Evolutionary conservation across 2,888 invertebrate genomes (phyloP), one percentile per base, ranked within the genome.

Genomic region (Melanotus villosus): DNA sequence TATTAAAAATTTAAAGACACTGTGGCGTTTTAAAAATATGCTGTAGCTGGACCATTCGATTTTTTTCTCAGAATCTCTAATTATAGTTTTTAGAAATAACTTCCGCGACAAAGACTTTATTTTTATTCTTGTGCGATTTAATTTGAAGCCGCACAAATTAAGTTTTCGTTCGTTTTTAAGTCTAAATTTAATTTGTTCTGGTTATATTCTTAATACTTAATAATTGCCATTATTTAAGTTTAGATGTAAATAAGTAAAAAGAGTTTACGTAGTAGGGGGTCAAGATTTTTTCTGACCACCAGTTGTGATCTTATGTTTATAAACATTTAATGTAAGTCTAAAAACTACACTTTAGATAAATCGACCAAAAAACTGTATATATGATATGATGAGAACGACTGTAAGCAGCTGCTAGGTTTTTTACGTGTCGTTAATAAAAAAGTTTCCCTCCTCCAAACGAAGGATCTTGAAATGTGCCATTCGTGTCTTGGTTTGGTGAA

Each of bases 341-440:
- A 72, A 70, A 73, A 73, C 54, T 72, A 67, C 72, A 65, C 71
- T 72, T n/a, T 70, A 72, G 71, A 41, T 63, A 52, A 54, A 65
- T 66, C 64, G 63, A 65, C 63, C 65, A 71, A 81, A 81, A 81
- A 80, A 80, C 68, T 77, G 76, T 74, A 80, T 78, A 82, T 80
- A 77, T 80, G 82, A 82, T 81, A 82, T 78, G 79, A 80, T 82
- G 82, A 80, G 82, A 82, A 82, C 79, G 77, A 75, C 76, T 78
- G 73, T 70, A 68, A 74, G 78, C 82, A 82, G 82, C 81, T 82
- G 82, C 77, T 77, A 64, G 65, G 69, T 73, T 77, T 76, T 77
- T 75, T 67, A 62, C 14, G 41, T 19, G 59, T 54, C 34, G 32
- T 52, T 18, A 14, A 63, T 62, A 70, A 70, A 70, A 70, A 70